phyloP scores from a whole-genome alignment of 2,888 invertebrate species.

The Pyrochroa serraticornis region DNA sequence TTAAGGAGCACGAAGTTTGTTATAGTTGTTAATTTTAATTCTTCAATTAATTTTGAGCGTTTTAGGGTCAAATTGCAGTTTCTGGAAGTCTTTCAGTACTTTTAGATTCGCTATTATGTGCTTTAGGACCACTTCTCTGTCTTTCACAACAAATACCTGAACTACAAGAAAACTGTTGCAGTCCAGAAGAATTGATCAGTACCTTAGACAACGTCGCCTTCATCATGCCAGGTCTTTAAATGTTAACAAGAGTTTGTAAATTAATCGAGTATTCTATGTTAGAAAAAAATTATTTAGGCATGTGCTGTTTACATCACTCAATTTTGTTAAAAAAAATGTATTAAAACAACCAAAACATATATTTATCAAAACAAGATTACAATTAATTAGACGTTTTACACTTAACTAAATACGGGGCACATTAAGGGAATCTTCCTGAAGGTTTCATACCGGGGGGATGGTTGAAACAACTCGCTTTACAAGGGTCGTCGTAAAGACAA shows the following conservation, averaged over 20 bases:
- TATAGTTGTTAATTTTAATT: constrained; percentile 5
- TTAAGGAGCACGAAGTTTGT: constrained; percentile 87
- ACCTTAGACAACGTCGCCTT: constrained; percentile 95
- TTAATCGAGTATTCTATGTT: neutral
- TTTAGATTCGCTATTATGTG: constrained; percentile 89
- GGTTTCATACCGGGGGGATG: constrained; percentile 48
- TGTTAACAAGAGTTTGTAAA: too few relatives aligned
- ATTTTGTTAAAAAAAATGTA: constrained; percentile 2
- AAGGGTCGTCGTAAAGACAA: constrained; percentile 53
- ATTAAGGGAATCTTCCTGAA: constrained; percentile 24
- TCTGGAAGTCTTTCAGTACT: constrained; percentile 93
- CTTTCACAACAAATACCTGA: constrained; percentile 84
- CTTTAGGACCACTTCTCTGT: constrained; percentile 86
- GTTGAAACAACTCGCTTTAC: constrained; percentile 54
- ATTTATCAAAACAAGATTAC: constrained; percentile 10
- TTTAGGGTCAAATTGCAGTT: constrained; percentile 90
- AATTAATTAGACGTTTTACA: constrained; percentile 1
- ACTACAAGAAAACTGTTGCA: constrained; percentile 69
- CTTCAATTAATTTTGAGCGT: constrained; percentile 25
- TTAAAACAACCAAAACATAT: constrained; percentile 1
- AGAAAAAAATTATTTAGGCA: neutral
- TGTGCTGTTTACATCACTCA: neutral
- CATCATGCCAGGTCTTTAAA: constrained; percentile 83
- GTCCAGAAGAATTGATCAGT: constrained; percentile 58
- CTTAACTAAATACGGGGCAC: constrained; percentile 9